Conservation (phyloP, 2,113 vertebrate genomes). For the Xiphophorus hellerii region DNA sequence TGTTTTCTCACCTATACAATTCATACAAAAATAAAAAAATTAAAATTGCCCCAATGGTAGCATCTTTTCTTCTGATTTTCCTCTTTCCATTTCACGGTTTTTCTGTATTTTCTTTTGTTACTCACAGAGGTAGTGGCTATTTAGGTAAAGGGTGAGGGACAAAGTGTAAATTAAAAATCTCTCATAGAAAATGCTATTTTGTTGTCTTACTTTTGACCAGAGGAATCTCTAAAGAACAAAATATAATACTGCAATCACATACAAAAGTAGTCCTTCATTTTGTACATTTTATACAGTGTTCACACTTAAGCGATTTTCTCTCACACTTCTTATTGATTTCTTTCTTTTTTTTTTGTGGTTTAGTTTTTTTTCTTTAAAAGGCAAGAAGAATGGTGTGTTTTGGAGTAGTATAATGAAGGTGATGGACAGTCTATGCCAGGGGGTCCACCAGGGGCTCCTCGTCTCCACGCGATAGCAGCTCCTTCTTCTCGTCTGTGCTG, state of each 20-base stretch:
- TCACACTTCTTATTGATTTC: constrained; percentile 56
- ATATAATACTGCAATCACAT: constrained; percentile 98
- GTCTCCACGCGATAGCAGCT: constrained; percentile 90
- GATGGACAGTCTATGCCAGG: constrained; percentile 82
- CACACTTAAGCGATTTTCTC: constrained; percentile 74
- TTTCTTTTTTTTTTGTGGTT: constrained; percentile 12
- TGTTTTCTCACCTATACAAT: constrained; percentile 80
- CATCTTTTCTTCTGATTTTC: constrained; percentile 68
- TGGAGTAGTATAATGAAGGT: constrained; percentile 46
- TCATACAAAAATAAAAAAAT: constrained; percentile 86
- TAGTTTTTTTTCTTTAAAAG: constrained; percentile 74
- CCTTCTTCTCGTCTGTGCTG: constrained; percentile 97
- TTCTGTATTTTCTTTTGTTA: constrained; percentile 46
- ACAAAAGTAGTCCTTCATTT: constrained; percentile 99
- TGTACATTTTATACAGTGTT: constrained; percentile 98
- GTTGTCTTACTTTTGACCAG: constrained; percentile 70
- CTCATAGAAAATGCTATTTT: constrained; percentile 79
- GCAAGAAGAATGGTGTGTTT: constrained; percentile 68
- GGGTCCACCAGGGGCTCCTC: constrained; percentile 91
- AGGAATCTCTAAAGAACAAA: constrained; percentile 83
- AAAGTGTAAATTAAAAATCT: constrained; percentile 81
- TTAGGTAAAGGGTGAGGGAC: constrained; percentile 76
- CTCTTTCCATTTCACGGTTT: constrained; percentile 71
- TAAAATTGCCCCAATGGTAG: constrained; percentile 75
- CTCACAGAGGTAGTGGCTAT: constrained; percentile 84